phyloP scores from a whole-genome alignment of 2,888 invertebrate genomes.

The Papilio elwesi region DNA sequence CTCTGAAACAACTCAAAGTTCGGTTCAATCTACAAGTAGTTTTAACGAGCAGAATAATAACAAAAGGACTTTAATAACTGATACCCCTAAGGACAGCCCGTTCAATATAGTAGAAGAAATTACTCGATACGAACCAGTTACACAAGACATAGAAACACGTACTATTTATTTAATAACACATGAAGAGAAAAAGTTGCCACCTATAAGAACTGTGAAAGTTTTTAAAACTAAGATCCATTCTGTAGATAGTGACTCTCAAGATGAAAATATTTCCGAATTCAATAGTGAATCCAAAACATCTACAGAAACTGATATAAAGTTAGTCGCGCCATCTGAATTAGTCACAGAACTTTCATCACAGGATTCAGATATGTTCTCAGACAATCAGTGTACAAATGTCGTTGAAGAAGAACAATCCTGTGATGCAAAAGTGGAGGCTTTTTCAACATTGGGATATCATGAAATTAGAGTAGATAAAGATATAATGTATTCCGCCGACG shows the following conservation, averaged over 20 bases:
- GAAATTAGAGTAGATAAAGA: neutral
- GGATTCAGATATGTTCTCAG: conserved; percentile 1
- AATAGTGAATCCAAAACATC: neutral
- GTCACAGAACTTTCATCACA: neutral
- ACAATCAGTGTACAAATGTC: neutral
- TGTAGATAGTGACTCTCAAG: conserved; percentile 58
- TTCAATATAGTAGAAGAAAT: conserved; percentile 67
- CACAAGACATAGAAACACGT: conserved; percentile 67
- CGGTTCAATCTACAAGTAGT: conserved; percentile 42
- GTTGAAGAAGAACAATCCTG: neutral
- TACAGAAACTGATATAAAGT: conserved; percentile 7
- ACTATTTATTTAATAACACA: conserved; percentile 88
- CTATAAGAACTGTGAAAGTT: conserved; percentile 82
- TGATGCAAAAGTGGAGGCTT: neutral
- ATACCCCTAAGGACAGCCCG: conserved; percentile 59
- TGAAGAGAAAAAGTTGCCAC: conserved; percentile 87
- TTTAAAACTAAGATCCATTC: conserved; percentile 87
- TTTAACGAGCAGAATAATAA: conserved; percentile 75
- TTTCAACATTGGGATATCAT: neutral
- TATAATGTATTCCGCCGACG: neutral
- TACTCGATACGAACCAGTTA: conserved; percentile 61
- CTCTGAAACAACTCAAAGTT: conserved; percentile 17
- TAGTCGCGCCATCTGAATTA: conserved; percentile 1
- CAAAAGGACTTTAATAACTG: conserved; percentile 64
- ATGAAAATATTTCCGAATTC: conserved; percentile 47